A percentile compares a stretch with the other conserved stretches of the same genome.
Conservation (phyloP, 2,113 vertebrate species). For the Tragelaphus scriptus region DNA sequence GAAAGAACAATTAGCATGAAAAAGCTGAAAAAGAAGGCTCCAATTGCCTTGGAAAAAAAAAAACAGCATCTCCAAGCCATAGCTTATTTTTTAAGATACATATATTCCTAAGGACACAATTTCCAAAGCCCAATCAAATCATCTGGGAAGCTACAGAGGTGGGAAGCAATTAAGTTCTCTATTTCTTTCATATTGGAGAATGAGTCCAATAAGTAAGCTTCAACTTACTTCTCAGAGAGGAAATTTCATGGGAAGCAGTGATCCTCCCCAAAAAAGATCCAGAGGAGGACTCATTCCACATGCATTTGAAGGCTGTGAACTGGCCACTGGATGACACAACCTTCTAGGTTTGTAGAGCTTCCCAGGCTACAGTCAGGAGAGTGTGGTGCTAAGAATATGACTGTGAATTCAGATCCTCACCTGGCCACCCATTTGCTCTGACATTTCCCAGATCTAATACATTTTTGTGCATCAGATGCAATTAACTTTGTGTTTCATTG, state of each 20-base stretch:
- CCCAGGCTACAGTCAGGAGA: not conserved
- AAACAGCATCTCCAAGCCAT: not conserved
- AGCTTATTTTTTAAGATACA: not conserved
- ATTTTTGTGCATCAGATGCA: not conserved
- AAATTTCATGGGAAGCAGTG: not conserved
- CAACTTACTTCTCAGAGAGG: not conserved
- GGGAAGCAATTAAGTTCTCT: not conserved
- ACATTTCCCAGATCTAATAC: not conserved
- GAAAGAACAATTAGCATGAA: not conserved
- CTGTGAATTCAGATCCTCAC: not conserved
- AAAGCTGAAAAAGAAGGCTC: not conserved
- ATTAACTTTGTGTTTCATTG: constrained; percentile 14
- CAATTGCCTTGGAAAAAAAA: not conserved
- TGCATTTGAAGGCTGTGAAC: not conserved
- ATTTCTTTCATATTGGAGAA: not conserved
- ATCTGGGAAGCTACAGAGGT: not conserved
- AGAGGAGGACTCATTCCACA: not conserved
- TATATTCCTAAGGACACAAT: not conserved
- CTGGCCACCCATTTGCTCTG: not conserved
- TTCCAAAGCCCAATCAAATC: not conserved
- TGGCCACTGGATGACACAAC: not conserved
- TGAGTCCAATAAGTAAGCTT: not conserved
- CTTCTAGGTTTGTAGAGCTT: not conserved
- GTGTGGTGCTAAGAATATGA: not conserved
- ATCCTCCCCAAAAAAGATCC: not conserved